Conservation (phyloP, 2,113 vertebrate genomes). For the Tretioscincus oriximinensis region DNA sequence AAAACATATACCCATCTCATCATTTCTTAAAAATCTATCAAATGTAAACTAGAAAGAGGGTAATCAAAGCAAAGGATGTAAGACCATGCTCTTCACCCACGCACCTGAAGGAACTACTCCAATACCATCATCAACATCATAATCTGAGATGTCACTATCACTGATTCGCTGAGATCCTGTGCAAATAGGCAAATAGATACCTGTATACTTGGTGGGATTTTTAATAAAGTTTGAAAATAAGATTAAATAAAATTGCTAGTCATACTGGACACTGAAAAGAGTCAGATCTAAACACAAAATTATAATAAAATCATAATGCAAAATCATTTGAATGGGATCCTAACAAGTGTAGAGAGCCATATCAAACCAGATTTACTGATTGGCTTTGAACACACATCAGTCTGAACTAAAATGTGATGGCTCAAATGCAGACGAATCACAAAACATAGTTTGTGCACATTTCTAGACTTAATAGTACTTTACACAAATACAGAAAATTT, state of each 20-base stretch:
- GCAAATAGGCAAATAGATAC: conserved; percentile 81
- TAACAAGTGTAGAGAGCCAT: too few relatives aligned
- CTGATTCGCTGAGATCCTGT: conserved; percentile 98
- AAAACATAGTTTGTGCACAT: too few relatives aligned
- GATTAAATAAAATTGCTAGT: conserved; percentile 32
- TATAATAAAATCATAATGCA: conserved; percentile 11
- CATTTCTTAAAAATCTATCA: conserved; percentile 67
- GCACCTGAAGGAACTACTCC: conserved; percentile 94
- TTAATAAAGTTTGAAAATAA: conserved; percentile 51
- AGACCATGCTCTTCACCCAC: conserved; percentile 82
- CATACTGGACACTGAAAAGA: conserved; percentile 23
- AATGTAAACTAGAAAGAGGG: conserved; percentile 39
- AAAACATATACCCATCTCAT: conserved; percentile 60
- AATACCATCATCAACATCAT: conserved; percentile 98
- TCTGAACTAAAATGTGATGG: too few relatives aligned
- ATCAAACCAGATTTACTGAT: too few relatives aligned
- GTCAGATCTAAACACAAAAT: conserved; percentile 28
- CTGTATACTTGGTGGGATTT: conserved; percentile 60
- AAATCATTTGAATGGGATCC: neutral
- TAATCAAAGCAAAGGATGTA: conserved; percentile 60
- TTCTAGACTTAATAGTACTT: neutral
- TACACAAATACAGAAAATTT: neutral
- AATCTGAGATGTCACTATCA: conserved; percentile 92
- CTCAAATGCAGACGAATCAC: too few relatives aligned
- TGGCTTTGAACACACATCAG: too few relatives aligned